Evolutionary conservation across 2,888 invertebrate species (phyloP), one percentile per base, ranked within the genome.

Genomic region (Neelides folsomi): DNA sequence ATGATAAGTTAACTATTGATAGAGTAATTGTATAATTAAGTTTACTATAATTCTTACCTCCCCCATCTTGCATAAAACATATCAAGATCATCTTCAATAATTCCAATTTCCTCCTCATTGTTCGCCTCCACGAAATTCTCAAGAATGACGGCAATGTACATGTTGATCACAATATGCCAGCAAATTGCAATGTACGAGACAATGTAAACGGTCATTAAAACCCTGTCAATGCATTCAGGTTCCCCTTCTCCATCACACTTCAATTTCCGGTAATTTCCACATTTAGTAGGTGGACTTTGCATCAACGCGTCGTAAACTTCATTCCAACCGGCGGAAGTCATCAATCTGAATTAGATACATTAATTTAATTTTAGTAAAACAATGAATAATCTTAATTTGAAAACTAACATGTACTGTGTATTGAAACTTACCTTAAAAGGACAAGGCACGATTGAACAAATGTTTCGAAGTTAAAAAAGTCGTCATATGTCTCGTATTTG

Each of bases 41-140:
- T 15, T 7, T 19, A 6, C 9, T 15, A 20, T 10, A 39, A 15
- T 35, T 13, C 43, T 77, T 75, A 88, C 83, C 90, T 87, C 60
- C 92, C 92, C 93, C 93, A 93, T 66, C 90, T 77, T 60, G 88
- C 86, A 71, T 93, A 93, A 74, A 93, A 94, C 90, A 92, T 92
- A 71, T 94, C 93, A 65, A 93, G 76, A 73, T 94, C 93, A 71
- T 93, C 93, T 72, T 93, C 93, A 47, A 93, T 92, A 56, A 94
- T 90, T 54, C 92, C 88, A 66, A 93, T 88, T 70, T 93, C 92
- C 72, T 93, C 93, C 68, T 93, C 92, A 68, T 92, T 89, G 73
- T 92, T 92, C 10, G 93, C 93, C 72, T 93, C 92, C 71, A 90
- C 92, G 74, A 93, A 94, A 73, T 93, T 94, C 73, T 94, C 93